phyloP scores from a whole-genome alignment of 2,113 vertebrate species.

The Pyxicephalus adspersus region DNA sequence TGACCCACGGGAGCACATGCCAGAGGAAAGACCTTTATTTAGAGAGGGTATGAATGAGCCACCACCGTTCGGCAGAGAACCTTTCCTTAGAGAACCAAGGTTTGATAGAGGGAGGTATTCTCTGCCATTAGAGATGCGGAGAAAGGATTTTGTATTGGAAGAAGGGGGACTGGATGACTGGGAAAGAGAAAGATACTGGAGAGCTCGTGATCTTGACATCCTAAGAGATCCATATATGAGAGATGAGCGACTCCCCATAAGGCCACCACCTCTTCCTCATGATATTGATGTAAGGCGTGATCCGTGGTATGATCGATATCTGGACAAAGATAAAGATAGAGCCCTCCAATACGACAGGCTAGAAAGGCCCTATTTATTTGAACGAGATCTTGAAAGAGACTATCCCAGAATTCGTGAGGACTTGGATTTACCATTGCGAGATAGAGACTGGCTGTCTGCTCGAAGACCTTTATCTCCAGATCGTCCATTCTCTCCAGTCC shows the following conservation, averaged over 20 bases:
- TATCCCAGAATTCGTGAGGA: constrained; percentile 78
- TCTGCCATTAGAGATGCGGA: constrained; percentile 72
- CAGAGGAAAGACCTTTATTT: constrained; percentile 61
- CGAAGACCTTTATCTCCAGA: constrained; percentile 76
- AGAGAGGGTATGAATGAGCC: constrained; percentile 67
- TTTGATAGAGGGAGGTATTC: constrained; percentile 77
- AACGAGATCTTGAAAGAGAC: constrained; percentile 76
- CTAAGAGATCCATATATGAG: constrained; percentile 77
- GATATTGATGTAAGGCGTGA: constrained; percentile 73
- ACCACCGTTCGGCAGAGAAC: constrained; percentile 71
- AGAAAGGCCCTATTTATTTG: constrained; percentile 75
- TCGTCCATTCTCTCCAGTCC: constrained; percentile 74
- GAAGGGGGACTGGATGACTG: constrained; percentile 72
- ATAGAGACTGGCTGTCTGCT: constrained; percentile 79
- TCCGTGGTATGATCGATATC: constrained; percentile 76
- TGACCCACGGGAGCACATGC: neutral
- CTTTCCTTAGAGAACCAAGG: constrained; percentile 68
- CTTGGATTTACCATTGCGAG: constrained; percentile 78
- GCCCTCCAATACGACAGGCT: constrained; percentile 75
- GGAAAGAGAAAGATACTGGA: constrained; percentile 82
- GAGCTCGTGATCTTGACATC: constrained; percentile 79
- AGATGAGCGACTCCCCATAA: constrained; percentile 77
- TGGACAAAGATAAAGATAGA: constrained; percentile 65
- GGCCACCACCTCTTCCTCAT: constrained; percentile 75
- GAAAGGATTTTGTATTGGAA: constrained; percentile 69